Base-by-base conservation (phyloP, 1,140 invertebrate species). In the Anastrepha obliqua region DNA sequence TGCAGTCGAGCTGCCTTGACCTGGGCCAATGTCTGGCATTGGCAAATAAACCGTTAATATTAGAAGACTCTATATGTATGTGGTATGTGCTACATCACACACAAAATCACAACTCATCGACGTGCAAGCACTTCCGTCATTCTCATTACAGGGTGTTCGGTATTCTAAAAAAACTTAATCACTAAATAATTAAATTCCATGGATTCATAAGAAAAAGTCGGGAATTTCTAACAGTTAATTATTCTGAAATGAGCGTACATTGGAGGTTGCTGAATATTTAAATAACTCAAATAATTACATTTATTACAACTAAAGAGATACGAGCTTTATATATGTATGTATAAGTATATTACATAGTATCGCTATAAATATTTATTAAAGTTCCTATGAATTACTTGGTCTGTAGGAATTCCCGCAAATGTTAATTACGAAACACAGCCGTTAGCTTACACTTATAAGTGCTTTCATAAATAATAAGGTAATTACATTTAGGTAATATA, bases 11-110 rank as follows among this genome's bases (percentile, higher is more conserved):
- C 67, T 74, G 42, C 67, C 67, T 74, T 74, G 67, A 74, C 67
- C 67, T 74, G 67, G 67, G 67, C 39, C 67, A 74, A 74, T 47
- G 67, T 74, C 67, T 74, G 67, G 6, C 39, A 47, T 42, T 74
- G 67, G 4, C 6, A 17, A 74, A 47, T 44, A 74, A 74, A 74
- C 67, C 44, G 42, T 74, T 74, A 44, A 47, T 44, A 74, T 74
- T 55, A 11, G 51, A 55, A 55, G 51, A 55, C 51, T 55, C 0
- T 55, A 55, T 42, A 74, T n/a, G n/a, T 9, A 62, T 62, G 15
- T 62, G 60, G 11, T n/a, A 62, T n/a, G 4, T 62, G 15, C 15
- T 47, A 47, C 44, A 47, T 55, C 11, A 11, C 6, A 13, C 67
- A 42, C 67, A 15, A 74, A 74, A 74, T 67, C 65, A 67, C 39